Base-by-base conservation (phyloP, 2,797 vertebrate species). In the Esox masquinongy region DNA sequence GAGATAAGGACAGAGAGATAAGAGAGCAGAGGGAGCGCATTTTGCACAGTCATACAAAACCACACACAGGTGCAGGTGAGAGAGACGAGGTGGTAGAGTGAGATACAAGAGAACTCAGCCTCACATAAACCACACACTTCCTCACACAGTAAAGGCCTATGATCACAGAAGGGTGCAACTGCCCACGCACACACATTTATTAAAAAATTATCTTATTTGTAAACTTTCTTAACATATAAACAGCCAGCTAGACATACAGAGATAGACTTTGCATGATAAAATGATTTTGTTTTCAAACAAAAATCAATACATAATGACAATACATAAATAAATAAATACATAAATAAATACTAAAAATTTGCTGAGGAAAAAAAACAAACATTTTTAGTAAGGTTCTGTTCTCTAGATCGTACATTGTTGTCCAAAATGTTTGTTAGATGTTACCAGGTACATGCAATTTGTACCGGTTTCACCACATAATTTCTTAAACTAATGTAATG, bases 251-350 rank as follows among this genome's bases (percentile, higher is more conserved):
- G 49, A 79, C 31, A 56, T 0, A 34, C 29, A 81, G 34, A 17
- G 15, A 73, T n/a, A 75, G 1, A 50, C 74, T 82, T 74, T 68
- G 75, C 51, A 77, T 74, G 63, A 56, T 84, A 83, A 64, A 49
- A 74, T 80, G 64, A 85, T 59, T 85, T 69, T 4, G 75, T 70
- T 72, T 73, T 29, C 34, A 84, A 81, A 74, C 53, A 61, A 43
- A n/a, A n/a, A 50, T 26, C 47, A 49, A 11, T 2, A 49, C 14
- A 14, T 53, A 77, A 63, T 71, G 72, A 43, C 19, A 39, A 39
- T 73, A 47, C 24, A 82, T 69, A 80, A 85, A 87, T 82, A 85
- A 88, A 88, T 85, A 86, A 26, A 73, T 86, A 87, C 87, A 91
- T 87, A 88, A 88, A 91, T 86, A 86, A 81, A 34, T 59, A 84